Evolutionary conservation across 2,888 invertebrate genomes (phyloP), one percentile per base, ranked within the genome.

Genomic region (Anaspis maculata): DNA sequence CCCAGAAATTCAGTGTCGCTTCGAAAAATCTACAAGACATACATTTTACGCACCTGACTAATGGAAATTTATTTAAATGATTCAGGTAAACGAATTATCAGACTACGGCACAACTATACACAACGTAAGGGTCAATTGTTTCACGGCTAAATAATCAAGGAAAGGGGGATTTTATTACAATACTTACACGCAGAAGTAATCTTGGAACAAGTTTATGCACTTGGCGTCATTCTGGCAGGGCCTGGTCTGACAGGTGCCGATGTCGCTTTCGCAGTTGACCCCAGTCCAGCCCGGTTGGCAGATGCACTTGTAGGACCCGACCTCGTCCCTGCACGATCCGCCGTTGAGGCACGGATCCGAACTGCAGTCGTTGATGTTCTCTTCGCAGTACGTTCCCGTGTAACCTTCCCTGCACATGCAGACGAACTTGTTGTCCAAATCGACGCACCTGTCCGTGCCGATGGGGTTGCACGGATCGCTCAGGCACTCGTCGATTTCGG

Each of bases 211-310:
- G 56, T 92, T 83, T 40, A 94, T 89, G 61, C 92, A 94, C 25
- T 72, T 79, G 11, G 92, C 92, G 57, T 90, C 86, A 61, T 96
- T 96, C 60, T 90, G 86, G 57, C 96, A 96, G 1, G 95, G 94
- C 35, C 75, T 73, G 43, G 82, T 81, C 49, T 79, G 76, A 54
- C 95, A 95, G 43, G 83, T 84, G 29, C 90, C 91, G 32, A 92
- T 81, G 59, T 94, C 92, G 11, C 69, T 72, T 64, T 95, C 88
- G 53, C 92, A 94, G 33, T 83, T 77, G 46, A 74, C 71, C 7
- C 92, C 92, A 2, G 81, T 78, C 92, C 92, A 94, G 26, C 92
- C 92, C 0, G 81, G 77, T 36, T 73, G 77, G 48, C 92, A 92
- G 5, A 77, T 64, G 56, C 94, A 94, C 50, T 79, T 81, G 58